Evolutionary conservation across 92 coral and sea anemone genomes (phyloP).

Genomic region (Muricea muricata): DNA sequence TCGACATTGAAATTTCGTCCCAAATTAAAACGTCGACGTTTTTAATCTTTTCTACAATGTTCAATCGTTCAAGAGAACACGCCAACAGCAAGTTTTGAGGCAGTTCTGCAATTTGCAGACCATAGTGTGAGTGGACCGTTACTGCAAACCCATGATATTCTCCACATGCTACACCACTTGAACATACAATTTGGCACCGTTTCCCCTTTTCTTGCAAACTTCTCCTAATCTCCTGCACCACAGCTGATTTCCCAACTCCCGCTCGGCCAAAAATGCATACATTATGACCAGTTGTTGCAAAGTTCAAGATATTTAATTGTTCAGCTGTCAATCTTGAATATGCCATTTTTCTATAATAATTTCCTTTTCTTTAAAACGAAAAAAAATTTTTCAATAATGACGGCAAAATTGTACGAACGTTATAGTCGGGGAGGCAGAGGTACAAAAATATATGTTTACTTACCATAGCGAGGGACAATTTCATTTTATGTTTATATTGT

Average conservation of each 20-base stretch:
- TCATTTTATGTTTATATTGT: no score
- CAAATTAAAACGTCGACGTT: no score
- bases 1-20: no score
- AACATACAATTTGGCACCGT: not conserved
- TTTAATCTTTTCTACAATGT: no score
- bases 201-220: conserved; percentile 22
- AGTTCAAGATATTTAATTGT: not conserved
- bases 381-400: no score
- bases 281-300: no score
- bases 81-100: conserved; percentile 7
- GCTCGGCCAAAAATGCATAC: not conserved
- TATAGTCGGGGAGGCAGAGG: no score
- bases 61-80: not conserved
- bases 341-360: not conserved
- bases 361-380: no score
- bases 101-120: conserved; percentile 33
- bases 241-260: not conserved
- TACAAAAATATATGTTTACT: no score
- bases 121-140: no score
- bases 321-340: not conserved
- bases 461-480: no score
- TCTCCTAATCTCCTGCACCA: conserved; percentile 8
- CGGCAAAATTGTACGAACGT: no score
- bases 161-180: conserved; percentile 35
- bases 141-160: conserved; percentile 1